Percentiles rank a stretch among this genome's conserved stretches.
phyloP scores from a whole-genome alignment of 2,797 vertebrate species.

The Cuculus canorus region DNA sequence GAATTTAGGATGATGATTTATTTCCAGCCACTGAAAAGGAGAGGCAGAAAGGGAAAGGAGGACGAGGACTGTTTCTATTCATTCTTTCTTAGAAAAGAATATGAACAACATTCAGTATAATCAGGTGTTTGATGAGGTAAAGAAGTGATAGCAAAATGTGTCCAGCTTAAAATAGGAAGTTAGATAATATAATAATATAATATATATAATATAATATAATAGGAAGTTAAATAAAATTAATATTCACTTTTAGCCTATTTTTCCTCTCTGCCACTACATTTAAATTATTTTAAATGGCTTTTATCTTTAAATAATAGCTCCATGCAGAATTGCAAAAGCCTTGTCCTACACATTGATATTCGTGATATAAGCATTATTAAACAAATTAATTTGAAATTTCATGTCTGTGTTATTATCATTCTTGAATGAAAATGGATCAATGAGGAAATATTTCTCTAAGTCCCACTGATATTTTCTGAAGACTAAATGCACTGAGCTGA shows the following conservation, averaged over 20 bases:
- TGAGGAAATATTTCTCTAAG: constrained; percentile 19
- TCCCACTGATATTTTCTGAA: not conserved
- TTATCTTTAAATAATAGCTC: constrained; percentile 52
- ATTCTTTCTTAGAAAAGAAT: not conserved
- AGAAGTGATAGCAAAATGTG: not conserved
- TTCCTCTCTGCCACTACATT: constrained; percentile 13
- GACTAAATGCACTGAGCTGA: not conserved
- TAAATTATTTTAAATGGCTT: constrained; percentile 58
- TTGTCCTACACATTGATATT: constrained; percentile 36
- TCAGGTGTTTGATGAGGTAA: not conserved
- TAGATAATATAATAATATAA: too few species aligned
- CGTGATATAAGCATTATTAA: constrained; percentile 50
- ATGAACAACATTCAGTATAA: not conserved
- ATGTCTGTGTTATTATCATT: not conserved
- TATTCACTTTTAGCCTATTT: constrained; percentile 31
- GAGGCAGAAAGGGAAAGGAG: not conserved
- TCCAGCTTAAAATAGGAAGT: not conserved
- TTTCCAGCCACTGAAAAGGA: not conserved
- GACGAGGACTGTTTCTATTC: not conserved
- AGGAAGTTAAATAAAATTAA: constrained; percentile 51
- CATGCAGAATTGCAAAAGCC: not conserved
- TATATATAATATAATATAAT: too few species aligned
- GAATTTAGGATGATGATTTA: not conserved
- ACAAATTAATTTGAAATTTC: constrained; percentile 38
- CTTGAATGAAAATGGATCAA: constrained; percentile 9